phyloP scores from a whole-genome alignment of 23 tunicate species.

The Corella eumyota region DNA sequence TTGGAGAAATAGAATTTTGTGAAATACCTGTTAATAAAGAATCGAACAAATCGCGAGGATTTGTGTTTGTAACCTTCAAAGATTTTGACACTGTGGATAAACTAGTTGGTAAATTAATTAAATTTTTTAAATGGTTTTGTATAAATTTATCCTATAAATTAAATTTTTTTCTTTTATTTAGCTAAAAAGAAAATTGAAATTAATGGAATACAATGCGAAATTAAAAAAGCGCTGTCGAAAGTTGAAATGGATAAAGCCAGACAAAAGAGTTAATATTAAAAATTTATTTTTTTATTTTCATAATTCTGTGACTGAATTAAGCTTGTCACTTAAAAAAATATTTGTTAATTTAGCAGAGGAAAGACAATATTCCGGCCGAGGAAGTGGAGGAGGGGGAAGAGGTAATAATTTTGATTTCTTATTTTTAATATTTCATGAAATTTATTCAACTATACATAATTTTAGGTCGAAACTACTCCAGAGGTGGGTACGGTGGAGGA shows the following conservation, averaged over 20 bases:
- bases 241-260: slow-evolving; percentile 88
- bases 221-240: slow-evolving; percentile 76
- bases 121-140: not conserved
- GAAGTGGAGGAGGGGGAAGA: slow-evolving; percentile 4
- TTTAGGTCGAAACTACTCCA: slow-evolving; percentile 16
- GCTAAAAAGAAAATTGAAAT: slow-evolving; percentile 43
- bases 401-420: not conserved
- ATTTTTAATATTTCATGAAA: not conserved
- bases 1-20: slow-evolving; percentile 41
- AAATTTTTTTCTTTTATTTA: not conserved
- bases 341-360: slow-evolving; percentile 10
- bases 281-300: not conserved
- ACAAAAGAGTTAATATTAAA: slow-evolving; percentile 30
- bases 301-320: not conserved
- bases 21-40: slow-evolving; percentile 58
- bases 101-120: slow-evolving; percentile 54
- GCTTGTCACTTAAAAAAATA: not conserved
- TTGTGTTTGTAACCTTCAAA: slow-evolving; percentile 79
- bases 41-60: slow-evolving; percentile 63
- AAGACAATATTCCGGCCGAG: not conserved
- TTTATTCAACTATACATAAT: too few relatives aligned
- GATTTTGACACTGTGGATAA: slow-evolving; percentile 93
- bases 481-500: slow-evolving; percentile 20
- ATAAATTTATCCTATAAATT: not conserved
- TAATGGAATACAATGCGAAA: slow-evolving; percentile 62